phyloP scores from a whole-genome alignment of 2,797 vertebrate species.

The Acrossocheilus wenchowensis region DNA sequence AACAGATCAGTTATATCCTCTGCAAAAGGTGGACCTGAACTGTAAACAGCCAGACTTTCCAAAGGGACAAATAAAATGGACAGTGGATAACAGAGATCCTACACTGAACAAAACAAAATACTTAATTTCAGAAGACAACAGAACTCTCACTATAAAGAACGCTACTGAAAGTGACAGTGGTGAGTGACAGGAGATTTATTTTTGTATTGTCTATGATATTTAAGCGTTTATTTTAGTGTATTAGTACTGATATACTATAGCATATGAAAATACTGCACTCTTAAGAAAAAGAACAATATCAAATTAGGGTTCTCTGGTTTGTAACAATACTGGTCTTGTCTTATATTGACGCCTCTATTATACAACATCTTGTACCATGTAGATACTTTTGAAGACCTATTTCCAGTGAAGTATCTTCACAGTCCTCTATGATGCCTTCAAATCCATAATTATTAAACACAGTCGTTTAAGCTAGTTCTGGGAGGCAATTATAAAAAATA shows the following conservation, averaged over 20 bases:
- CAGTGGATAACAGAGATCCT: constrained; percentile 26
- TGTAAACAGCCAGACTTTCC: constrained; percentile 50
- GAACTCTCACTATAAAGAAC: constrained; percentile 47
- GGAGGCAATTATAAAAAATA: too few species aligned
- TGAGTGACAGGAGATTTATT: constrained; percentile 55
- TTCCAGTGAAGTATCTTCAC: too few species aligned
- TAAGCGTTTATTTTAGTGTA: background rate
- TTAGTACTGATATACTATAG: background rate
- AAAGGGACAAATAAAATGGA: constrained; percentile 60
- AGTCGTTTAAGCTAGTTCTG: too few species aligned
- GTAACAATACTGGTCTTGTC: background rate
- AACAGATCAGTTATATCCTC: constrained; percentile 53
- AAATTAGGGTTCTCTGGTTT: background rate
- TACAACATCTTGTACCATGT: too few species aligned
- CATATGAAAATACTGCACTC: background rate
- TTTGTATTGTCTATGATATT: background rate
- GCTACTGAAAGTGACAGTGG: constrained; percentile 64
- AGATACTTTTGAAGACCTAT: too few species aligned
- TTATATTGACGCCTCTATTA: background rate
- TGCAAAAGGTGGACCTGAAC: constrained; percentile 48
- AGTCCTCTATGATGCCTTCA: too few species aligned
- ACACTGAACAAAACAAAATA: background rate
- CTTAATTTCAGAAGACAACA: background rate
- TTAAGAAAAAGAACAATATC: background rate
- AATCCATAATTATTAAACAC: too few species aligned